Evolutionary conservation across 30 jellyfish, hydroid and myxozoan species (phyloP).

Genomic region (Turritopsis rubra): DNA sequence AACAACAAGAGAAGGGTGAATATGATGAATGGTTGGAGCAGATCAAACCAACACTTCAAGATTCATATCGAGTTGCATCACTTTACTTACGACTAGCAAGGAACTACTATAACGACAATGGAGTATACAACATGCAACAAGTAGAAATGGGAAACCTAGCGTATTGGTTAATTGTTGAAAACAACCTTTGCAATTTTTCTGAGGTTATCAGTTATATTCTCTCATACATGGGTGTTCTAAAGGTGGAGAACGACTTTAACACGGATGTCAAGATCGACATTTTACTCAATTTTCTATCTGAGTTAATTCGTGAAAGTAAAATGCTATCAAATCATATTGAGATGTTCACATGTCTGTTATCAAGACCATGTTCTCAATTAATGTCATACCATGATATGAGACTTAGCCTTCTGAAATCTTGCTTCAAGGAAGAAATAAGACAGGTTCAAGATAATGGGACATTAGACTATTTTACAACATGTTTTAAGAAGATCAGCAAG

Average conservation of each 20-base stretch:
- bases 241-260: not conserved
- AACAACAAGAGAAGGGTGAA: not conserved
- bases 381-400: not conserved
- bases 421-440: slow-evolving; percentile 13
- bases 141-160: not conserved
- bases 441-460: not conserved
- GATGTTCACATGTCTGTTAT: not conserved
- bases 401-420: not conserved
- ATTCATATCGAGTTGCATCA: not conserved
- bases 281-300: not conserved
- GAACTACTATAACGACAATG: not conserved
- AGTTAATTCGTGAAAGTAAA: slow-evolving; percentile 1
- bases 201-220: slow-evolving; percentile 6
- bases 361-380: slow-evolving; percentile 9
- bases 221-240: not conserved
- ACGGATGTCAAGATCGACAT: not conserved
- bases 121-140: not conserved
- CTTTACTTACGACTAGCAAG: not conserved
- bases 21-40: not conserved
- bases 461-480: not conserved
- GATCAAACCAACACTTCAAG: slow-evolving; percentile 6
- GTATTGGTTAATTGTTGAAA: slow-evolving; percentile 7
- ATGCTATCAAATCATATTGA: not conserved
- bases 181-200: slow-evolving; percentile 7
- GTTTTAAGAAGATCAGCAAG: slow-evolving; percentile 12